Evolutionary conservation across 2,113 vertebrate species (phyloP).

Genomic region (Stomatorhinus ivindoensis): DNA sequence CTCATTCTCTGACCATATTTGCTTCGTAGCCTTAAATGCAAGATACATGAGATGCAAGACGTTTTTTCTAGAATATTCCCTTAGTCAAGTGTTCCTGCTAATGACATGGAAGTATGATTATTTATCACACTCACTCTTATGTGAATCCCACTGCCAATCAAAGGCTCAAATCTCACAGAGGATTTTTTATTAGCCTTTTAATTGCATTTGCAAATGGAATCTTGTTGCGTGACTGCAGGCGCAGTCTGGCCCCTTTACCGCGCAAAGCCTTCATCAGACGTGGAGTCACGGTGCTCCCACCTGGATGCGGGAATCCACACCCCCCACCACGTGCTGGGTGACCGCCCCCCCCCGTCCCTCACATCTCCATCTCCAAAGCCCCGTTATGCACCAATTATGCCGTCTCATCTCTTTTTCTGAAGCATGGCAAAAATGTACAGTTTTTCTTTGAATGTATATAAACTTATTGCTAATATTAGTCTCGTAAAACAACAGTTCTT

Average conservation of each 20-base stretch:
- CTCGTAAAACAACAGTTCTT: background rate
- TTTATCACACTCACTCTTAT: background rate
- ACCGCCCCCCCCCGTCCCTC: background rate
- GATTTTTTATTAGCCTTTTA: background rate
- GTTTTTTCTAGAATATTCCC: background rate
- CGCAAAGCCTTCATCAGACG: conserved; percentile 15
- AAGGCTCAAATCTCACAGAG: background rate
- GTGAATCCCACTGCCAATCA: background rate
- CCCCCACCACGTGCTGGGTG: background rate
- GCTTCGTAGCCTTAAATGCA: background rate
- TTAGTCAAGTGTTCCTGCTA: background rate
- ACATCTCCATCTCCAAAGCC: background rate
- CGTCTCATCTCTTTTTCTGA: background rate
- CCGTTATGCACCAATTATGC: background rate
- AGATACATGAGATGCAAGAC: background rate
- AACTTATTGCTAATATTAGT: background rate
- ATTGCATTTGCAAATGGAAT: background rate
- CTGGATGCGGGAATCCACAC: conserved; percentile 9
- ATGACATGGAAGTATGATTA: background rate
- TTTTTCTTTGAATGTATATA: background rate
- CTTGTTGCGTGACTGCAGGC: background rate
- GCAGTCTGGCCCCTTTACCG: background rate
- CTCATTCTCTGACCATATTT: background rate
- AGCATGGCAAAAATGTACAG: background rate
- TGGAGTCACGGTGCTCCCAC: conserved; percentile 14